Percentiles rank a stretch among this genome's conserved stretches.
These are phyloP conservation scores for Antitype chi DNA, from an alignment of 2,888 invertebrate genomes.

Conservation along the genomic window DNA sequence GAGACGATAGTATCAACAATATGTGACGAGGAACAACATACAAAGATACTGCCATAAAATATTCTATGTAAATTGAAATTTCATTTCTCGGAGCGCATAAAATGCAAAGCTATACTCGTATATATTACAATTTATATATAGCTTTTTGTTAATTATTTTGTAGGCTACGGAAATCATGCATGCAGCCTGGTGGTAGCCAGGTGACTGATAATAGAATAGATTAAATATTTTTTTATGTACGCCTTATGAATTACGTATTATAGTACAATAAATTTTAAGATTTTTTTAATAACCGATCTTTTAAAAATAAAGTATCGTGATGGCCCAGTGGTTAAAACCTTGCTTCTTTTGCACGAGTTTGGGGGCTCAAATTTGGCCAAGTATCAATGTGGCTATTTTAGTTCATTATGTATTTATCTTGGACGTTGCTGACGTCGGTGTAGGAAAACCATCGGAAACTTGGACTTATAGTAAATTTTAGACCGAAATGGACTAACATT, in stretches of 20 bases:
- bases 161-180: constrained; percentile 13
- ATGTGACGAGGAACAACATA: not conserved
- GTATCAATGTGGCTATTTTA: no score
- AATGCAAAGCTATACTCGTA: constrained; percentile 50
- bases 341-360: no score
- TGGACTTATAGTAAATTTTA: no score
- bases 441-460: no score
- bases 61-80: constrained; percentile 40
- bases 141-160: constrained; percentile 23
- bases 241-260: not conserved
- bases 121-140: no score
- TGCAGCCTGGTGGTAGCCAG: not conserved
- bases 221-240: not conserved
- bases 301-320: not conserved
- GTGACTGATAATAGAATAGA: not conserved
- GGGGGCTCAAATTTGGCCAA: no score
- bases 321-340: no score
- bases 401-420: no score
- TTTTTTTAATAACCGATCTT: no score
- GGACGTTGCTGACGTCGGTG: no score
- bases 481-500: no score
- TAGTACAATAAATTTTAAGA: no score
- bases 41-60: constrained; percentile 26
- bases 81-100: constrained; percentile 32
- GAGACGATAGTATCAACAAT: not conserved